Evolutionary conservation across 2,113 vertebrate species (phyloP), one percentile per base, ranked within the genome.

Genomic region (Urocynchramus pylzowi): DNA sequence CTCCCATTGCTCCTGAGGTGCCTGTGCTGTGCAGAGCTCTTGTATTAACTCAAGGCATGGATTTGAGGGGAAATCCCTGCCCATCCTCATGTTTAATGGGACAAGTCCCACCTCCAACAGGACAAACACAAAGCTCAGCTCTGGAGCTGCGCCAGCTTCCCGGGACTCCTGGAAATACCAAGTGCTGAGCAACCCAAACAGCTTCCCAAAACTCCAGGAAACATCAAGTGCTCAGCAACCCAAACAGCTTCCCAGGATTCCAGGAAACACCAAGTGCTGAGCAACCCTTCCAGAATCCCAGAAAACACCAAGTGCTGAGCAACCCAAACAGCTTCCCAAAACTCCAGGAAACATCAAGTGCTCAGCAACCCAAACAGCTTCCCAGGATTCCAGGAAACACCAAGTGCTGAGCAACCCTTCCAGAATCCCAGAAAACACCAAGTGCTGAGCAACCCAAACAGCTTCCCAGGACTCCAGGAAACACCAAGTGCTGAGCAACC

Each of bases 191-290:
- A 53, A 65, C 53, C 39, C 69, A 28, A 56, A 35, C 3, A 64
- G 9, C n/a, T n/a, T n/a, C n/a, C n/a, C n/a, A n/a, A n/a, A n/a
- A n/a, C n/a, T n/a, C n/a, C n/a, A n/a, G n/a, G n/a, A n/a, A n/a
- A n/a, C n/a, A n/a, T n/a, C n/a, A n/a, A n/a, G n/a, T n/a, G n/a
- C n/a, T n/a, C n/a, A n/a, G n/a, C n/a, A n/a, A n/a, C n/a, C n/a
- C n/a, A n/a, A n/a, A n/a, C n/a, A n/a, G n/a, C n/a, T n/a, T 4
- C 49, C 21, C 27, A 39, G 6, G 1, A 60, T 0, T 33, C 20
- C 73, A 18, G 56, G 20, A 37, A 22, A 31, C 15, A 30, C 42
- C 3, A 41, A 73, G 16, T 7, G 63, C 76, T 61, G 27, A 75
- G 33, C 3, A 56, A 70, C 42, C n/a, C 57, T 5, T 24, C 39